phyloP scores from a whole-genome alignment of 2,888 invertebrate genomes.

The Eupithecia pulchellata region DNA sequence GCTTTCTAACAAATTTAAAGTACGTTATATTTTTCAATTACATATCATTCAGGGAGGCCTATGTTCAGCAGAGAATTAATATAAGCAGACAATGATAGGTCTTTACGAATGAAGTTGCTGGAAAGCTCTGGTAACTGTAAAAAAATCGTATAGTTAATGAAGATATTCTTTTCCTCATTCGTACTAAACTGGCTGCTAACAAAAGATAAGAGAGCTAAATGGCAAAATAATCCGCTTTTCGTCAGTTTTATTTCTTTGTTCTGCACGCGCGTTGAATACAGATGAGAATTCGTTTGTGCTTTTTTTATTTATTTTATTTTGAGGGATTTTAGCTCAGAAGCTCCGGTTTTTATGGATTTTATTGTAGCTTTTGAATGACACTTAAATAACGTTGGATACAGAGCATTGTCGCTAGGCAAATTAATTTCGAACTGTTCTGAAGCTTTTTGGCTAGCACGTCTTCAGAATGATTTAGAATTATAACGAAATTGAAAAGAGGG shows the following conservation, averaged over 20 bases:
- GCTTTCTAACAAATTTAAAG: too few relatives aligned
- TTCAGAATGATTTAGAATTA: too few relatives aligned
- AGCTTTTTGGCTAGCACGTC: too few relatives aligned
- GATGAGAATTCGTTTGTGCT: not conserved
- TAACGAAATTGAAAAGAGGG: too few relatives aligned
- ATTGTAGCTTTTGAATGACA: not conserved
- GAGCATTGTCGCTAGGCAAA: not conserved
- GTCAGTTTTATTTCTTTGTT: slow-evolving; percentile 31
- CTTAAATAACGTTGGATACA: not conserved
- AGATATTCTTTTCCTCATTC: slow-evolving; percentile 14
- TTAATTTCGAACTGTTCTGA: not conserved
- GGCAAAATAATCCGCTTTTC: slow-evolving; percentile 27
- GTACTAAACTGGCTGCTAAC: slow-evolving; percentile 29
- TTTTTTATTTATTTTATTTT: not conserved
- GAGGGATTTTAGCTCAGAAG: not conserved
- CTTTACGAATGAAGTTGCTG: not conserved
- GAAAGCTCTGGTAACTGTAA: not conserved
- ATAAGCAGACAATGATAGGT: not conserved
- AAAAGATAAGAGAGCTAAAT: slow-evolving; percentile 31
- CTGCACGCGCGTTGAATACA: slow-evolving; percentile 17
- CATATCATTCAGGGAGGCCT: not conserved
- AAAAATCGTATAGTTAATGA: not conserved
- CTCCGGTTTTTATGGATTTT: not conserved
- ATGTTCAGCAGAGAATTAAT: not conserved
- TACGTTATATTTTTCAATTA: too few relatives aligned